Percentiles rank a stretch among this genome's conserved stretches.
Evolutionary conservation across 2,113 vertebrate species (phyloP).

Genomic region (Chiloscyllium plagiosum): DNA sequence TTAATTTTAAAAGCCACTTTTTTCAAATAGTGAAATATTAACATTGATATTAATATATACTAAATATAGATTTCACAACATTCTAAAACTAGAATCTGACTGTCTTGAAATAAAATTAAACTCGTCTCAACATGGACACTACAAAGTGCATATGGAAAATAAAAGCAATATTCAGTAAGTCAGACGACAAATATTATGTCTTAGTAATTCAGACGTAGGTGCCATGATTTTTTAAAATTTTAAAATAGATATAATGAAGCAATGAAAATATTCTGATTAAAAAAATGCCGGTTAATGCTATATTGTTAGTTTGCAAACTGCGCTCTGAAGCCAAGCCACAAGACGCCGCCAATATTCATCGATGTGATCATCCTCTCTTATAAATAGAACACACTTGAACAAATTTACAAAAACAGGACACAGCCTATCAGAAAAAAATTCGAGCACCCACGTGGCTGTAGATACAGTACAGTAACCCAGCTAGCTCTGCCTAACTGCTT

Average conservation of each 20-base stretch:
- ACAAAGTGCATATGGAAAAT: neutral
- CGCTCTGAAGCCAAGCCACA: neutral
- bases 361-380: neutral
- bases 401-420: neutral
- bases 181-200: neutral
- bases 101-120: neutral
- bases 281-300: neutral
- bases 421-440: neutral
- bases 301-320: neutral
- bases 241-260: neutral
- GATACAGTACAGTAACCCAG: constrained; percentile 7
- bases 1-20: neutral
- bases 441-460: neutral
- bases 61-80: neutral
- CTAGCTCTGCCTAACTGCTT: neutral
- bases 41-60: neutral
- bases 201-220: neutral
- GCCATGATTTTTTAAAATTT: neutral
- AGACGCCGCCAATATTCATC: neutral
- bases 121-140: neutral
- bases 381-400: neutral
- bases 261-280: neutral
- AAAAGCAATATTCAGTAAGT: neutral
- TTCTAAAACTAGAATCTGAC: neutral
- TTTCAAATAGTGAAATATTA: neutral